phyloP scores from a whole-genome alignment of 2,797 vertebrate species.

The Glossophaga mutica region DNA sequence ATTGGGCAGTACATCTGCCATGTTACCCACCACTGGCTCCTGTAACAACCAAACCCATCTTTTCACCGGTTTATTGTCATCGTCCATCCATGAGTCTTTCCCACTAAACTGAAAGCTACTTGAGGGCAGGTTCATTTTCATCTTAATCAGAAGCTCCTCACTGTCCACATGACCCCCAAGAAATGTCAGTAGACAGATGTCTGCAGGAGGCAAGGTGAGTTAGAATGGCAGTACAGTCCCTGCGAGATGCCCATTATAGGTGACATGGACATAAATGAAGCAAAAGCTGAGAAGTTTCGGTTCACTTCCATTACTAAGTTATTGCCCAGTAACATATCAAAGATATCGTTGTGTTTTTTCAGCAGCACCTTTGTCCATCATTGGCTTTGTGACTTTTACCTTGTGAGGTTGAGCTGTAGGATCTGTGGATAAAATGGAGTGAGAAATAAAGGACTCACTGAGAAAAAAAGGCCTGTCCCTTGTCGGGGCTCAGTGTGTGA shows the following conservation, averaged over 20 bases:
- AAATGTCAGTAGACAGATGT: background rate
- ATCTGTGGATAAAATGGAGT: background rate
- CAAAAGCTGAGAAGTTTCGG: background rate
- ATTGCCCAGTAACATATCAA: too few relatives aligned
- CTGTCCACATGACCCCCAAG: too few relatives aligned
- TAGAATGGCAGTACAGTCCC: rapidly evolving
- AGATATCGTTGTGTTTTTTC: background rate
- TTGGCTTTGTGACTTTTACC: background rate
- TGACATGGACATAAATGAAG: background rate
- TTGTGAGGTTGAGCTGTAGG: background rate
- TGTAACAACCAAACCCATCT: background rate
- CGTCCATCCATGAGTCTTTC: background rate
- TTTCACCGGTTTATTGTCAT: background rate
- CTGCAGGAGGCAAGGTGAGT: background rate
- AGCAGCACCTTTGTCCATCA: background rate
- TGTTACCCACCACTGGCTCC: background rate
- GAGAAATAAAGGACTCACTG: background rate
- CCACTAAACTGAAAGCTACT: background rate
- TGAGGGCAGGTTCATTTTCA: background rate
- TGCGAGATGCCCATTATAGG: rapidly evolving
- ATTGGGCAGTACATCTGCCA: background rate
- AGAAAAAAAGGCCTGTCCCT: background rate
- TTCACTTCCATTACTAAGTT: background rate
- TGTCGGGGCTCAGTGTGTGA: background rate
- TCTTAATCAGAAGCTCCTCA: background rate